Conservation (phyloP, 2,888 invertebrate species). For the Philereme vetulata region DNA sequence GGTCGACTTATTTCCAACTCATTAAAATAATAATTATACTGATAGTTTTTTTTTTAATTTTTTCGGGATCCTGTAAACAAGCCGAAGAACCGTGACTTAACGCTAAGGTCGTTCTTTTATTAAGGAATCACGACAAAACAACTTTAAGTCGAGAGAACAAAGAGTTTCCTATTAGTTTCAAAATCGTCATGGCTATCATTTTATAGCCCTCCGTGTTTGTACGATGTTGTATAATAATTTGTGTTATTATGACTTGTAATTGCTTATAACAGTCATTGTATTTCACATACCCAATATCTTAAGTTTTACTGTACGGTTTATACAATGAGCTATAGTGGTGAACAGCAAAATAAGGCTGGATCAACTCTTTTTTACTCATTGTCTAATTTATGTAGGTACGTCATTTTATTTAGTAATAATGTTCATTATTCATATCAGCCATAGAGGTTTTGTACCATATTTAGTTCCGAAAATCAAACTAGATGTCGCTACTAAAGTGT, state of each 20-base stretch:
- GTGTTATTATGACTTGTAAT: neutral
- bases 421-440: too few relatives aligned
- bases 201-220: slow-evolving; percentile 9
- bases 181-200: slow-evolving; percentile 1
- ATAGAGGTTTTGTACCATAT: too few relatives aligned
- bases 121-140: slow-evolving; percentile 18
- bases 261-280: neutral
- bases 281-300: too few relatives aligned
- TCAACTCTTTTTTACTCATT: too few relatives aligned
- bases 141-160: slow-evolving; percentile 7
- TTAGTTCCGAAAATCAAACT: too few relatives aligned
- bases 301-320: neutral
- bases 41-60: slow-evolving; percentile 1
- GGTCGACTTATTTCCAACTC: neutral
- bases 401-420: too few relatives aligned
- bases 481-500: too few relatives aligned
- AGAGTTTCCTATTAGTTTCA: slow-evolving; percentile 7
- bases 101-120: slow-evolving; percentile 18
- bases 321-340: too few relatives aligned
- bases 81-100: slow-evolving; percentile 9
- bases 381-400: too few relatives aligned
- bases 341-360: too few relatives aligned
- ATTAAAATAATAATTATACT: too few relatives aligned
- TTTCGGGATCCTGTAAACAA: slow-evolving; percentile 2
- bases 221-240: slow-evolving; percentile 1